phyloP scores from a whole-genome alignment of 1,140 invertebrate species.

The Coboldia fuscipes region DNA sequence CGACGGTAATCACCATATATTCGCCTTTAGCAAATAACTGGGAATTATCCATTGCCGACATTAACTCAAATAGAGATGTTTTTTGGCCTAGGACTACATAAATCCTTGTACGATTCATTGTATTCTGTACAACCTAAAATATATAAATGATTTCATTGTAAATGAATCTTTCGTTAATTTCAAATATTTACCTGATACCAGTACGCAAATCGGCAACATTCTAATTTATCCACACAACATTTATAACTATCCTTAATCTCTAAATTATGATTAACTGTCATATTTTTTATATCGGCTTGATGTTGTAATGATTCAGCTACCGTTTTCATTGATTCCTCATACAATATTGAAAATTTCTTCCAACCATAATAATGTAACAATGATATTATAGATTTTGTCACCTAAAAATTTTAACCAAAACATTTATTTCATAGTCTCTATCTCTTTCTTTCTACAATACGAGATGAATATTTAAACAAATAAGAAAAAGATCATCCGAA shows the following conservation, averaged over 20 bases:
- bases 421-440: neutral
- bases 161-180: neutral
- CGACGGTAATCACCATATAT: slow-evolving; percentile 88
- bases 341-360: slow-evolving; percentile 85
- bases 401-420: slow-evolving; percentile 27
- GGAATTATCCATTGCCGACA: slow-evolving; percentile 70
- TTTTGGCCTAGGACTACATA: slow-evolving; percentile 78
- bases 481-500: neutral
- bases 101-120: slow-evolving; percentile 73
- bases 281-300: slow-evolving; percentile 46
- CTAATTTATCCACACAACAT: slow-evolving; percentile 48
- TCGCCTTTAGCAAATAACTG: slow-evolving; percentile 75
- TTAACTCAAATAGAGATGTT: slow-evolving; percentile 65
- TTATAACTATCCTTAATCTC: slow-evolving; percentile 41
- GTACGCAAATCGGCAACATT: slow-evolving; percentile 48
- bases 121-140: slow-evolving; percentile 51
- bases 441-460: too few relatives aligned
- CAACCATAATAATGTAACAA: slow-evolving; percentile 77
- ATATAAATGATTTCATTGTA: neutral
- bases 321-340: slow-evolving; percentile 54
- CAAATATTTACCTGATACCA: slow-evolving; percentile 39
- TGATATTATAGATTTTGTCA: slow-evolving; percentile 82
- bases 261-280: slow-evolving; percentile 56
- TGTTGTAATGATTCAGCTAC: slow-evolving; percentile 54
- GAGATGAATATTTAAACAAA: too few relatives aligned